Evolutionary conservation across 2,888 invertebrate genomes (phyloP), one percentile per base, ranked within the genome.

Genomic region (Norana najaformis): DNA sequence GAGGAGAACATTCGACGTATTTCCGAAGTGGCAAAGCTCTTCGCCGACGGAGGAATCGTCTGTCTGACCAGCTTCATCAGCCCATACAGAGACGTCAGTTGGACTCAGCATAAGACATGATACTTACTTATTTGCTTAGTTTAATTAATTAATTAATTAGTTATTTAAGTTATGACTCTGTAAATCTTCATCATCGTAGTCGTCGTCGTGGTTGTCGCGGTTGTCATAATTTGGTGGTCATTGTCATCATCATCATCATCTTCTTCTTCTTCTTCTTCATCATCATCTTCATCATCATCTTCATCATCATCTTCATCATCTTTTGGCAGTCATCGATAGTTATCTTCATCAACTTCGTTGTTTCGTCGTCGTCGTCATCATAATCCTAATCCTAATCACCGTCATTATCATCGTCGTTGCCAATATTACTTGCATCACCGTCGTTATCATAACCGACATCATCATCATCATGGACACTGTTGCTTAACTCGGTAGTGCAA

Each of bases 1-100:
- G 98, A 98, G 94, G 99, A 99, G 95, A 99, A 99, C 94, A 99
- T 99, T 93, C 96, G 99, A n/a, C 96, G 99, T 92, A 99, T 99
- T 0, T 98, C 98, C 0, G 99, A 99, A 95, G 99, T 99, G 0
- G 98, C 98, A 20, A 98, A 98, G 95, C 95, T 99, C 30, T 99
- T 99, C 95, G 99, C 99, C 0, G 99, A 99, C 95, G 98, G 98
- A 92, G 99, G 99, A 0, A 98, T 98, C 89, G 97, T 99, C 34
- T 97, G 98, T 92, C 96, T 99, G 83, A 98, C 99, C 95, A 98
- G 98, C 95, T 99, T 99, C 95, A 99, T 99, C 0, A 98, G 98
- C 34, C 99, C 99, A 0, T 99, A 98, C 95, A 96, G 97, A 90
- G 98, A 97, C 96, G 97, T 97, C 93, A 69, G 85, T 36, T 85